Base-by-base conservation (phyloP, 2,888 invertebrate species). In the Trissonchulus sp. region DNA sequence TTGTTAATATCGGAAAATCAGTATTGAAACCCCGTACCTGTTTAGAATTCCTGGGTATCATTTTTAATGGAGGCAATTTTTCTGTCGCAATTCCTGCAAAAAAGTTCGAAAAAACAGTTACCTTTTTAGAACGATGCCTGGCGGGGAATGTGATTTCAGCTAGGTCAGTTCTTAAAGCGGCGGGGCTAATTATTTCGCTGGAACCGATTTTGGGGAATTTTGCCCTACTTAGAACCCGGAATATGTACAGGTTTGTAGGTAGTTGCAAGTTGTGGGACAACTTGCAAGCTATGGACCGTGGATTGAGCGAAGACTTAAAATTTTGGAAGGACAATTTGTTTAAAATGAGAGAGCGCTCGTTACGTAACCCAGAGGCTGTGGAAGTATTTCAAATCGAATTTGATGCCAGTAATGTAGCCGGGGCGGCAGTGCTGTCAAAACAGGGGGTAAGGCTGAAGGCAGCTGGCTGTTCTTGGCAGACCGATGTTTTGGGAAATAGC, bases 51-150 rank as follows among this genome's bases (percentile, higher is more conserved):
- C n/a, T 60, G 60, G 60, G 60, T 60, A 18, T 60, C n/a, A 18
- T 60, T 60, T 60, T 60, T 18, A 60, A 60, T 60, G n/a, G 18
- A 18, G 18, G 18, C 18, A n/a, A 60, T 60, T 60, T 60, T 60
- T 60, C 60, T 60, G 60, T 60, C n/a, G 60, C 60, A 18, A 60
- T 60, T n/a, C 60, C 60, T 18, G 60, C 60, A 60, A n/a, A 60
- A 60, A 18, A n/a, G 18, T 18, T 60, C n/a, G 18, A n/a, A 60
- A 18, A n/a, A n/a, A n/a, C 60, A 18, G n/a, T 60, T 60, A 60
- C 60, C 60, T 60, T 60, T 60, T 60, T 60, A n/a, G 60, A 18
- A 18, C n/a, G 18, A n/a, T n/a, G 60, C 18, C 60, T 60, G n/a
- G 18, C n/a, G 18, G 18, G 60, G 60, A 18, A 60, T 18, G 60